Conservation (phyloP, 2,113 vertebrate species). For the Perccottus glenii region DNA sequence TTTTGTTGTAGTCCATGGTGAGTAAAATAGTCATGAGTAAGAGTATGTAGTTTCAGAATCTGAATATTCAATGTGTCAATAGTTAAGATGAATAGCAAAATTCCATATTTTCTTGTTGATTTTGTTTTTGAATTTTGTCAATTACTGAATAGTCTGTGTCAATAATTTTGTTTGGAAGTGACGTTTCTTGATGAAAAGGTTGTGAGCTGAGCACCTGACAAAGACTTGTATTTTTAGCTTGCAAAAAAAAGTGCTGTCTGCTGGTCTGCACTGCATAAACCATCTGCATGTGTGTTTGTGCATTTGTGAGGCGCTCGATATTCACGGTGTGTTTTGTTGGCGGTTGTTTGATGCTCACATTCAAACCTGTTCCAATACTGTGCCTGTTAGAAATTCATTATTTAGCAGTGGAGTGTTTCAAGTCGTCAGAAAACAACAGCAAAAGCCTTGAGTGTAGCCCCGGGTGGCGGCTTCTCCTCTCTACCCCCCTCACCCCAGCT, state of each 20-base stretch:
- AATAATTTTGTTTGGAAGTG: slow-evolving; percentile 3
- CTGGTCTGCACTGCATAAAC: slow-evolving; percentile 49
- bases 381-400: slow-evolving; percentile 80
- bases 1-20: no score
- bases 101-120: not conserved
- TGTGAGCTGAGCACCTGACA: slow-evolving; percentile 18
- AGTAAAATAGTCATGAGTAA: no score
- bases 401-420: slow-evolving; percentile 84
- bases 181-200: slow-evolving; percentile 11
- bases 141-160: not conserved
- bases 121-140: not conserved
- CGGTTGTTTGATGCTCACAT: slow-evolving; percentile 70
- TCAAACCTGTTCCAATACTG: slow-evolving; percentile 69
- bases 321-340: slow-evolving; percentile 41
- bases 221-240: slow-evolving; percentile 55
- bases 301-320: slow-evolving; percentile 29
- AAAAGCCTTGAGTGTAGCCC: slow-evolving; percentile 76
- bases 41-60: no score
- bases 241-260: slow-evolving; percentile 58
- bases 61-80: no score
- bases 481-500: slow-evolving; percentile 73
- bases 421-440: slow-evolving; percentile 82
- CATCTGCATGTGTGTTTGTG: slow-evolving; percentile 36
- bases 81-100: not conserved
- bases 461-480: slow-evolving; percentile 73